phyloP scores from a whole-genome alignment of 2,113 vertebrate species.

The Pithys albifrons region DNA sequence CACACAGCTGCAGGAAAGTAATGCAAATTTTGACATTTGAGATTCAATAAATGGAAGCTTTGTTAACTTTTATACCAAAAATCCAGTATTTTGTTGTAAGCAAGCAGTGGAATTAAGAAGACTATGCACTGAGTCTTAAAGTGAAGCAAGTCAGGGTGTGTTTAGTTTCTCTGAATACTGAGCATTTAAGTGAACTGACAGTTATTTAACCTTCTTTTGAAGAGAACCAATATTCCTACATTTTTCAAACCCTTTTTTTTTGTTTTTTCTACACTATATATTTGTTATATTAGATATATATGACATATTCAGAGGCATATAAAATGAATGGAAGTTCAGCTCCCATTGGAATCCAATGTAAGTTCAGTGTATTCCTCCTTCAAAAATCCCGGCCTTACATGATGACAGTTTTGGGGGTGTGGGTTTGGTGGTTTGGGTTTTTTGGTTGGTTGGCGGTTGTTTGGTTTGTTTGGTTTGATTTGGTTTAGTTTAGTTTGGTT shows the following conservation, averaged over 20 bases:
- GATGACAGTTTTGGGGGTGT: neutral
- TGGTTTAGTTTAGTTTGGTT: no score
- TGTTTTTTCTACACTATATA: neutral
- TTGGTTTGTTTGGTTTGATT: no score
- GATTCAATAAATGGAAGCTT: constrained; percentile 16
- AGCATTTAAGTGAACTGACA: neutral
- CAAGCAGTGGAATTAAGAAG: neutral
- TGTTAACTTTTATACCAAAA: constrained; percentile 12
- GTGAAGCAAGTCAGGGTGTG: neutral
- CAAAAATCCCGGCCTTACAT: neutral
- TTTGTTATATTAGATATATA: neutral
- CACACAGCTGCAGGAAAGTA: constrained; percentile 9
- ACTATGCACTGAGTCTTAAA: neutral
- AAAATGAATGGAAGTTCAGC: neutral
- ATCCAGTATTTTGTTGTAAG: neutral
- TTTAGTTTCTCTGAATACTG: neutral
- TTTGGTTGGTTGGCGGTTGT: no score
- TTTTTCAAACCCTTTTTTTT: neutral
- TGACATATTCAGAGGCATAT: neutral
- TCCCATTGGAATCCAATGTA: neutral
- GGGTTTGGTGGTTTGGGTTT: no score
- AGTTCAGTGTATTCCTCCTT: neutral
- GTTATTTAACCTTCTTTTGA: neutral
- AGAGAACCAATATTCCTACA: neutral
- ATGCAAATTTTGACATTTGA: constrained; percentile 45